Conservation (phyloP, 2,113 vertebrate genomes). For the Cyphomyrus plagiostoma region DNA sequence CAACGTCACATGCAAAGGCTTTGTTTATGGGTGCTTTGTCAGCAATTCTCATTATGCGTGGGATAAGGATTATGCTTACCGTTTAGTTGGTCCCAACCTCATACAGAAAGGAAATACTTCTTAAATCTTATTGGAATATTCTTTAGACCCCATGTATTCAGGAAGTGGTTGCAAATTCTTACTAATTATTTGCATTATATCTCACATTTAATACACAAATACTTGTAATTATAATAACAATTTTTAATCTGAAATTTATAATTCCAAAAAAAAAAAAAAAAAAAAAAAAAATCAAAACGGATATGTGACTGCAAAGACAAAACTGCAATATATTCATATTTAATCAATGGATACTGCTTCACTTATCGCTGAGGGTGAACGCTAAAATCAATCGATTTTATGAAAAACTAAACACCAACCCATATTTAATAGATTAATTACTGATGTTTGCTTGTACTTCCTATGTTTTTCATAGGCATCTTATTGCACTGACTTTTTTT, state of each 20-base stretch:
- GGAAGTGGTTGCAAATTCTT: constrained; percentile 9
- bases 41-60: constrained; percentile 43
- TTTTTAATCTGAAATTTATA: neutral
- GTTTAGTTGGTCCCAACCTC: constrained; percentile 22
- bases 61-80: constrained; percentile 47
- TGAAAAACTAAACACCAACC: neutral
- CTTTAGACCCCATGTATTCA: constrained; percentile 40
- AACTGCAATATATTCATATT: neutral
- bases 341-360: neutral
- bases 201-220: neutral
- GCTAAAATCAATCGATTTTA: neutral
- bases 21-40: constrained; percentile 47
- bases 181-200: neutral
- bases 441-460: neutral
- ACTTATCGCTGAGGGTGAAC: neutral
- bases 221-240: neutral
- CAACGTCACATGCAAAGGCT: constrained; percentile 40
- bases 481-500: neutral
- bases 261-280: neutral
- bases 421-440: neutral
- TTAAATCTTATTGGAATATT: constrained; percentile 48
- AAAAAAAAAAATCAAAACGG: neutral
- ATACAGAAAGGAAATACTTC: constrained; percentile 43
- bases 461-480: neutral
- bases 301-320: neutral